These are phyloP conservation scores for Apotomis capreana DNA, from an alignment of 2,888 invertebrate genomes.

Conservation along the genomic window DNA sequence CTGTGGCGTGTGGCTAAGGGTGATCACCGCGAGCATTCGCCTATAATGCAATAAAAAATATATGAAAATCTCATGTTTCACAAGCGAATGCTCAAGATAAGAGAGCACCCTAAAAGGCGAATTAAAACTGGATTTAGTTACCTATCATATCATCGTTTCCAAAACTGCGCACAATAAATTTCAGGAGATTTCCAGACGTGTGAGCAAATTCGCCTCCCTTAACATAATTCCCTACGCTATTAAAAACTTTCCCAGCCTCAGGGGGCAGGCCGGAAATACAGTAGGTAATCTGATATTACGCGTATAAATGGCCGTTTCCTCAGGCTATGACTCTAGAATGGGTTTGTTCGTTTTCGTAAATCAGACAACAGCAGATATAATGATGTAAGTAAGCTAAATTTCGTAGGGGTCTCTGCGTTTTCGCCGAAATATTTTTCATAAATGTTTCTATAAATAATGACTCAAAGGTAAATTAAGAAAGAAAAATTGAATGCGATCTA, in stretches of 20 bases:
- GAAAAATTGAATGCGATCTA: no score
- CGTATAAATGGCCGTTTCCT: slow-evolving; percentile 27
- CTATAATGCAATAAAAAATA: no score
- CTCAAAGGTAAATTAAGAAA: no score
- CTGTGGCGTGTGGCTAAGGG: no score
- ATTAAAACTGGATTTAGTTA: neutral
- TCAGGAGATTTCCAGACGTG: neutral
- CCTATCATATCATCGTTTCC: neutral
- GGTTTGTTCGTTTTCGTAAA: neutral
- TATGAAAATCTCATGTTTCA: no score
- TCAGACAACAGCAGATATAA: neutral
- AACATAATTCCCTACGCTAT: slow-evolving; percentile 13
- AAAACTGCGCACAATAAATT: neutral
- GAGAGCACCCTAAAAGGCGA: no score
- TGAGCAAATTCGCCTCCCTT: slow-evolving; percentile 4
- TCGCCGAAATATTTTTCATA: no score
- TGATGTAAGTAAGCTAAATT: neutral
- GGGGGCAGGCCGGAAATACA: slow-evolving; percentile 19
- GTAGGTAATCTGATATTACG: slow-evolving; percentile 16
- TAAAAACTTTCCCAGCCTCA: slow-evolving; percentile 13
- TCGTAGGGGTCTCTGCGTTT: no score
- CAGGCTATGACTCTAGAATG: slow-evolving; percentile 4
- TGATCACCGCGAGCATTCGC: no score
- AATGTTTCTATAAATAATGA: no score
- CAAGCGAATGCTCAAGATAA: no score